Percentiles rank a stretch among this genome's conserved stretches.
Conservation (phyloP, 2,113 vertebrate species). For the Microtus montanus region DNA sequence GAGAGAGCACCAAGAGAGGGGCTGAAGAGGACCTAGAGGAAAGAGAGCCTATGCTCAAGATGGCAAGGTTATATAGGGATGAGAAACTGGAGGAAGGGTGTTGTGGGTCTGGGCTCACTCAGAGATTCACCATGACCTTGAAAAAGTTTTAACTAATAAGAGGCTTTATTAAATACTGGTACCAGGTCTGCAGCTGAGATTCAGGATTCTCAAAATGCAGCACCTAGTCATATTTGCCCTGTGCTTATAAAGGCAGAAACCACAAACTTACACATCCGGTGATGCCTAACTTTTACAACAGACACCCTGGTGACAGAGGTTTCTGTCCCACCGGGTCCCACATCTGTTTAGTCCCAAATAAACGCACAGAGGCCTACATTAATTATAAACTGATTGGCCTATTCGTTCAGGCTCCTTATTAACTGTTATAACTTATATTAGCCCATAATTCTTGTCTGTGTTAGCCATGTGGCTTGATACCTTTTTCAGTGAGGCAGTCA, state of each 20-base stretch:
- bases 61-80: not conserved
- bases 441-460: too few relatives aligned
- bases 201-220: not conserved
- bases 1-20: not conserved
- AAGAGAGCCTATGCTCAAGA: not conserved
- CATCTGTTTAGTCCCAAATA: too few relatives aligned
- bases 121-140: not conserved
- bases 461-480: too few relatives aligned
- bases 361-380: too few relatives aligned
- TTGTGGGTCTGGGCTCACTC: not conserved
- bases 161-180: not conserved
- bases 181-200: not conserved
- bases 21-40: not conserved
- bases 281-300: not conserved
- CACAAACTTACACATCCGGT: not conserved
- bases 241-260: not conserved
- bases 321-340: too few relatives aligned
- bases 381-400: too few relatives aligned
- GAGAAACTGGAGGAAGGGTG: not conserved
- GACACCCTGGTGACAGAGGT: not conserved
- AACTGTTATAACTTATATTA: too few relatives aligned
- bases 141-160: not conserved
- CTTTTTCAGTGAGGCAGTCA: too few relatives aligned
- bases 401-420: too few relatives aligned
- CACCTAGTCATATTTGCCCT: not conserved